Conservation (phyloP, 2,113 vertebrate species). For the Paedocypris sp. region DNA sequence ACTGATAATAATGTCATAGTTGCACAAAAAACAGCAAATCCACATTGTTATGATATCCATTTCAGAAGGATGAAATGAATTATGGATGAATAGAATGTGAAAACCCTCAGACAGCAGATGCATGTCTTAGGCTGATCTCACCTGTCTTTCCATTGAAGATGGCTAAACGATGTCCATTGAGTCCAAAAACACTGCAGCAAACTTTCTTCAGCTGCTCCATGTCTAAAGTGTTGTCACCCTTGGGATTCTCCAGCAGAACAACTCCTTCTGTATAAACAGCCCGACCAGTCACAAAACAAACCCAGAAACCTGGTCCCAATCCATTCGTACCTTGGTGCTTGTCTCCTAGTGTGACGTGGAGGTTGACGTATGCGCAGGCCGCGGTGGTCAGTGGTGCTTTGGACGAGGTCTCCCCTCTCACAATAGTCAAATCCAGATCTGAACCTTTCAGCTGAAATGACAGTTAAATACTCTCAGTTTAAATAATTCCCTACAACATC, state of each 20-base stretch:
- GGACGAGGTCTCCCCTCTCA: constrained; percentile 54
- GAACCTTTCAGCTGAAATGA: constrained; percentile 80
- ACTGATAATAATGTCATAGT: too few species aligned
- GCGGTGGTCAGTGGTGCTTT: constrained; percentile 57
- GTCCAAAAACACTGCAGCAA: constrained; percentile 73
- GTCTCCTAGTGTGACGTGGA: constrained; percentile 66
- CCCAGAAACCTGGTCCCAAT: too few species aligned
- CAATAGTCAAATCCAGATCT: constrained; percentile 81
- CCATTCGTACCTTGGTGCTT: constrained; percentile 72
- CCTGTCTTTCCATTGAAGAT: constrained; percentile 70
- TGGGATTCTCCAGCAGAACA: constrained; percentile 88
- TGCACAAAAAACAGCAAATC: too few species aligned
- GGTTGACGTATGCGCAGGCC: constrained; percentile 78
- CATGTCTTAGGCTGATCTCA: constrained; percentile 41
- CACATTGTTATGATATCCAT: too few species aligned
- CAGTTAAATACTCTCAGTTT: too few species aligned
- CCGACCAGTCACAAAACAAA: too few species aligned
- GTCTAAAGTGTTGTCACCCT: constrained; percentile 72
- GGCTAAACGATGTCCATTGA: constrained; percentile 56
- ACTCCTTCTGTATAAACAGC: constrained; percentile 69
- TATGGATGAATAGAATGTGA: too few species aligned
- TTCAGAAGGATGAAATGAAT: too few species aligned
- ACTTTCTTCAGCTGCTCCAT: constrained; percentile 64
- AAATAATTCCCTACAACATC: too few species aligned
- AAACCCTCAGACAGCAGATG: background rate